Evolutionary conservation across 2,888 invertebrate genomes (phyloP), one percentile per base, ranked within the genome.

Genomic region (Caradrina kadenii): DNA sequence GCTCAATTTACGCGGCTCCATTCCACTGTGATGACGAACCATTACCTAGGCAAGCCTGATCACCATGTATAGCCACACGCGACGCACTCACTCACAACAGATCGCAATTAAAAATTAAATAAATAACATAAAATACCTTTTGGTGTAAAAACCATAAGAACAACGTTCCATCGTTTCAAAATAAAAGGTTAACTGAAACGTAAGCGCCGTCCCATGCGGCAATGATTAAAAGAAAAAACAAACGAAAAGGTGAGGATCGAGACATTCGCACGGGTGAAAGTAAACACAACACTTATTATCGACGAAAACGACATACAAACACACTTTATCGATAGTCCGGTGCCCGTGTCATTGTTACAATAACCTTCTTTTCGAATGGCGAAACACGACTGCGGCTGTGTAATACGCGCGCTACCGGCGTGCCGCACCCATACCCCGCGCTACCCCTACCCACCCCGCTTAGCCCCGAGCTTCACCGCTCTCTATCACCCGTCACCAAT

Each of bases 71-170:
- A 85, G 88, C 92, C 94, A 95, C 94, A 94, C 94, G 93, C 93
- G 92, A 89, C 89, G 91, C 94, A 94, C 87, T 91, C 90, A 91
- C 92, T 93, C 91, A 91, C 89, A 89, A 89, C 89, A 89, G 86
- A 89, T 92, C 92, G 92, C 94, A 94, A 92, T 87, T 87, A 90
- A 93, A 94, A 93, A 95, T 94, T 94, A 94, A 94, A 95, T 86
- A 93, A 95, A 94, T 90, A 93, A 94, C 94, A 95, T 95, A 96
- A 97, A 97, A 97, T 97, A 97, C 97, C 97, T 97, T 97, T 97
- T 97, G 94, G 97, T 97, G 97, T 97, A 97, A 97, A 97, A 97
- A 96, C 97, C 97, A 96, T 97, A 97, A 96, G 97, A 97, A 96
- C 97, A 97, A 96, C 97, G 97, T 97, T 97, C 97, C 97, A 97